Conservation (phyloP, 2,113 vertebrate species). For the Ciconia boyciana region DNA sequence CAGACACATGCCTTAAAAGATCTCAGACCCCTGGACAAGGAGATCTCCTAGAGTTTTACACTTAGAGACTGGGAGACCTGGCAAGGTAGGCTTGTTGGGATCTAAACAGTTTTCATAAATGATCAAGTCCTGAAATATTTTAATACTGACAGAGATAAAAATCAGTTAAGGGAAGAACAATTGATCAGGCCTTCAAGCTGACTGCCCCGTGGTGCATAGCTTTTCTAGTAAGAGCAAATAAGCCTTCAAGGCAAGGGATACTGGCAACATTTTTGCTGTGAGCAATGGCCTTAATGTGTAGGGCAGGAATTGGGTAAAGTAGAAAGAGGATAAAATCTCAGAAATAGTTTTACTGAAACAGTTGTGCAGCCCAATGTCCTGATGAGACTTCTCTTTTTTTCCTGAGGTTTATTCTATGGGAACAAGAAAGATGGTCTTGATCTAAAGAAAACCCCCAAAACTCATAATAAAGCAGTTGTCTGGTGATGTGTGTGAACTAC, state of each 20-base stretch:
- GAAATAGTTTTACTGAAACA: not conserved
- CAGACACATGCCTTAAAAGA: accelerated
- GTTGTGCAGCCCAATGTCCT: not conserved
- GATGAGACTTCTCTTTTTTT: not conserved
- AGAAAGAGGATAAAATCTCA: not conserved
- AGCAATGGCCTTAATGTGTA: not conserved
- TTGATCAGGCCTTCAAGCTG: not conserved
- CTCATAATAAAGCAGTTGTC: not conserved
- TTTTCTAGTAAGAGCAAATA: not conserved
- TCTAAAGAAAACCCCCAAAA: accelerated
- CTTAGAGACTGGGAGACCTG: not conserved
- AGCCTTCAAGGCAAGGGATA: not conserved
- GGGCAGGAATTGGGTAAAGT: not conserved
- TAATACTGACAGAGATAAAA: not conserved
- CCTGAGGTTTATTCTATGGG: not conserved
- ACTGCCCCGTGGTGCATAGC: too few species aligned
- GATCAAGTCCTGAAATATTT: not conserved
- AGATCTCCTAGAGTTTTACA: not conserved
- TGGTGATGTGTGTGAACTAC: not conserved
- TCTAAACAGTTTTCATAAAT: not conserved
- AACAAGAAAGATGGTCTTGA: not conserved
- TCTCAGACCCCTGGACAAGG: not conserved
- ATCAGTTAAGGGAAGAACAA: not conserved
- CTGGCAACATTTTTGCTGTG: not conserved
- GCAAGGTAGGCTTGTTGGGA: not conserved